Base-by-base conservation (phyloP, 2,797 vertebrate species). In the Xiphorhynchus erythropygius region DNA sequence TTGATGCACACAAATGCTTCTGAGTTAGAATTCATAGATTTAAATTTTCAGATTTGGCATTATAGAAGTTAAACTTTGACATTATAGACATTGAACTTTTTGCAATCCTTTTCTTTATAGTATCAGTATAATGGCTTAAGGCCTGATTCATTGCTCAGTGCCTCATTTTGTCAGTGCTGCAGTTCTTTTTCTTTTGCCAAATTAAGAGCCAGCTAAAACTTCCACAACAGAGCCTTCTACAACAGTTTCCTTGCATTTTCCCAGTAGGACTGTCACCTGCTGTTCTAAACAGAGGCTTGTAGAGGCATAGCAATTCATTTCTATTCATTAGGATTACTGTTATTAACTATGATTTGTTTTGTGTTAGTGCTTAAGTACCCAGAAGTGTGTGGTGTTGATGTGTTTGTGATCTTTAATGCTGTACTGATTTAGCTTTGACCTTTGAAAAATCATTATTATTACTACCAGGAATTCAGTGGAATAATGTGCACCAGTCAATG, bases 381-480 rank as follows among this genome's bases (percentile, higher is more conserved):
- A 79, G 25, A 53, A 87, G 8, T 28, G 17, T 80, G 19, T 13
- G 16, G 19, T 80, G 33, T 24, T 79, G 62, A 47, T 60, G 27
- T 63, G 12, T 64, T 81, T 77, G 30, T 75, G 46, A 39, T 67
- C 49, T 89, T 68, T 71, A 77, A 73, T 70, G 42, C 18, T 62
- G 41, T 16, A 18, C 5, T 77, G 35, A 76, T 86, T 87, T 93
- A 65, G 79, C 18, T 55, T 37, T 94, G 92, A 89, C 71, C 77
- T 96, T 96, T 84, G 23, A 77, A 90, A 78, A 70, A 82, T 67
- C 3, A 9, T 86, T 79, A 28, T 82, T 90, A 50, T 93, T 86
- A 23, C 59, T 87, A 42, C 79, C 60, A 98, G 98, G 98, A 59
- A 95, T 98, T 79, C 98, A 98, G 46, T 98, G 98, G 98, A 84